These are phyloP conservation scores for Rostratula benghalensis DNA, from an alignment of 2,113 vertebrate genomes.

Conservation along the genomic window DNA sequence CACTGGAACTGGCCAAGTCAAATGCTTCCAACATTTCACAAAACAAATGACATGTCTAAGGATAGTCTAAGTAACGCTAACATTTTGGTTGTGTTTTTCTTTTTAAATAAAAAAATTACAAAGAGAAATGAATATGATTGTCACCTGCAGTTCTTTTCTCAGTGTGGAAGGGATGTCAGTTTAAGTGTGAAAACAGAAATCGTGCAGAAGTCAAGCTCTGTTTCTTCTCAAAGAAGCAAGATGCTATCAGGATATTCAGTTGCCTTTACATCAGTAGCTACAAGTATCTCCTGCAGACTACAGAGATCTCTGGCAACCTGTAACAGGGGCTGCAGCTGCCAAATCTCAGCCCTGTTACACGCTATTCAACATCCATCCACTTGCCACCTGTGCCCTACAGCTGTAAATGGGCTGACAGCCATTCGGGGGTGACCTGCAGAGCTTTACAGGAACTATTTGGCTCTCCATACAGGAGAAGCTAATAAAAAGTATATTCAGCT, in stretches of 20 bases:
- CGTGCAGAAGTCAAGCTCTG: background rate
- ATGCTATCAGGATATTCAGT: background rate
- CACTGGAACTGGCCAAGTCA: background rate
- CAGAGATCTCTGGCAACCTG: background rate
- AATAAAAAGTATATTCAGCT: background rate
- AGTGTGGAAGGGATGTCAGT: background rate
- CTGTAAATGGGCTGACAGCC: background rate
- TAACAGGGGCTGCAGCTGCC: background rate
- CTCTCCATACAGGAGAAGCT: background rate
- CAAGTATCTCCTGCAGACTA: background rate
- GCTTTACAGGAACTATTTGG: background rate
- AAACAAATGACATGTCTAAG: background rate
- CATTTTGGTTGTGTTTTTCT: background rate
- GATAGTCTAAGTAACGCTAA: background rate
- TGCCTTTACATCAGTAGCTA: background rate
- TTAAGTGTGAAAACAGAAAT: background rate
- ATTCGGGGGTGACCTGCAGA: background rate
- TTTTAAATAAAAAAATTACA: background rate
- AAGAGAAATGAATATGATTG: background rate
- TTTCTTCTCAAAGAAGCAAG: background rate
- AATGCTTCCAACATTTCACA: background rate
- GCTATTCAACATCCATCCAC: background rate
- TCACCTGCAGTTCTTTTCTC: background rate
- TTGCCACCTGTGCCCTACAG: background rate
- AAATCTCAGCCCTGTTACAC: background rate